These are phyloP conservation scores for Heterochromis multidens DNA, from an alignment of 2,113 vertebrate genomes.

Conservation along the genomic window DNA sequence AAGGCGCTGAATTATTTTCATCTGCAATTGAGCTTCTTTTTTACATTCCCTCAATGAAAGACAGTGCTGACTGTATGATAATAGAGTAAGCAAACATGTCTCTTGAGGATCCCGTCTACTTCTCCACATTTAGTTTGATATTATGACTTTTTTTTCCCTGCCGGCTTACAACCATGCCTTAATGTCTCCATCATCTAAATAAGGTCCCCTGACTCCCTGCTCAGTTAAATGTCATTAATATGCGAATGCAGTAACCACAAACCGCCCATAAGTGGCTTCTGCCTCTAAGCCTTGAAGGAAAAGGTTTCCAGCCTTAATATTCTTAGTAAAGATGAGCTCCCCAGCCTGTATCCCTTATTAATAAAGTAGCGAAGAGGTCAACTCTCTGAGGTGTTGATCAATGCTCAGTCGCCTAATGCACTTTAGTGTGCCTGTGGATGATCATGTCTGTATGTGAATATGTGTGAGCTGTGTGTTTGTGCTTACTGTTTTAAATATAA, in stretches of 20 bases:
- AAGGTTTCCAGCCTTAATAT: slow-evolving; percentile 61
- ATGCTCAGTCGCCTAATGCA: slow-evolving; percentile 54
- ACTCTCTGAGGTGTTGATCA: slow-evolving; percentile 54
- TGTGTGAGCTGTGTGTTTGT: background rate
- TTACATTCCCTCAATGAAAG: background rate
- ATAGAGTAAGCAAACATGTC: slow-evolving; percentile 15
- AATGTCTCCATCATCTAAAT: slow-evolving; percentile 60
- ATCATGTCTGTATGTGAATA: background rate
- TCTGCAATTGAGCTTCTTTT: background rate
- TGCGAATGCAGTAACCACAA: slow-evolving; percentile 42
- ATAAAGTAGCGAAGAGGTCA: slow-evolving; percentile 44
- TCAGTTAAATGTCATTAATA: slow-evolving; percentile 61
- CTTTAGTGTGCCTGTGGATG: background rate
- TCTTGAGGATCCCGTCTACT: slow-evolving; percentile 7
- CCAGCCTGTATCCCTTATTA: slow-evolving; percentile 60
- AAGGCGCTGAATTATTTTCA: background rate
- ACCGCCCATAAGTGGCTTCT: slow-evolving; percentile 53
- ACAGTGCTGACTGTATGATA: slow-evolving; percentile 14
- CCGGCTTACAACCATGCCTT: slow-evolving; percentile 41
- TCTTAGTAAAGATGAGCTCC: slow-evolving; percentile 48
- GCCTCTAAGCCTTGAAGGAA: slow-evolving; percentile 50
- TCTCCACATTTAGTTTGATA: slow-evolving; percentile 14
- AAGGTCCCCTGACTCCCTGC: slow-evolving; percentile 35
- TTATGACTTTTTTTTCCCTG: slow-evolving; percentile 15
- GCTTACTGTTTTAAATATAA: background rate